These are phyloP conservation scores for Agelastica alni DNA, from an alignment of 2,888 invertebrate genomes.

Conservation along the genomic window DNA sequence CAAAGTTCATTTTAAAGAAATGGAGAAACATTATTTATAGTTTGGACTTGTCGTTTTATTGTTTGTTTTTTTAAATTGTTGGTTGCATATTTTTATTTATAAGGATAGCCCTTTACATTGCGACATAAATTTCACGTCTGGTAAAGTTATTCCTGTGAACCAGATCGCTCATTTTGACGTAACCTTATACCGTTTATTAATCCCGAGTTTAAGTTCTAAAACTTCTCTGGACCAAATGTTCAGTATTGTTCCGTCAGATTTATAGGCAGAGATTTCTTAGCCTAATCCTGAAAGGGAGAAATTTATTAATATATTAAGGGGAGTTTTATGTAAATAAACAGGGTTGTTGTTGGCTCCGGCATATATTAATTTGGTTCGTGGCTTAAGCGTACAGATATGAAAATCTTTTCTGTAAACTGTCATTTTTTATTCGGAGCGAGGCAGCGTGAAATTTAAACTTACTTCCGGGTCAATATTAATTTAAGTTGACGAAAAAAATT, in stretches of 20 bases:
- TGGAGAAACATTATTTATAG: too few species aligned
- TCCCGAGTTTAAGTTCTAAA: constrained; percentile 17
- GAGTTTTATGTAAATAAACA: constrained; percentile 23
- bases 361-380: constrained; percentile 14
- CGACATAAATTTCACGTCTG: too few species aligned
- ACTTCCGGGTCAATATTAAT: neutral
- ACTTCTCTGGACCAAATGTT: constrained; percentile 24
- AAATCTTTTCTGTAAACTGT: constrained; percentile 1
- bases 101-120: too few species aligned
- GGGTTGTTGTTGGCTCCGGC: constrained; percentile 7
- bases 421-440: neutral
- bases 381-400: constrained; percentile 2
- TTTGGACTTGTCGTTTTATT: too few species aligned
- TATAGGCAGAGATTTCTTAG: constrained; percentile 25
- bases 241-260: constrained; percentile 29
- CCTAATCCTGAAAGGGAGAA: constrained; percentile 10
- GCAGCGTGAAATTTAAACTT: neutral
- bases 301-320: constrained; percentile 24
- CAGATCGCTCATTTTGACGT: too few species aligned
- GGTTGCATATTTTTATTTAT: too few species aligned
- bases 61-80: too few species aligned
- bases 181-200: neutral
- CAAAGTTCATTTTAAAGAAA: too few species aligned
- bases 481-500: too few species aligned
- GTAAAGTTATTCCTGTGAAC: too few species aligned